Conservation (phyloP, 2,888 invertebrate genomes). For the Epistrophella euchroma region DNA sequence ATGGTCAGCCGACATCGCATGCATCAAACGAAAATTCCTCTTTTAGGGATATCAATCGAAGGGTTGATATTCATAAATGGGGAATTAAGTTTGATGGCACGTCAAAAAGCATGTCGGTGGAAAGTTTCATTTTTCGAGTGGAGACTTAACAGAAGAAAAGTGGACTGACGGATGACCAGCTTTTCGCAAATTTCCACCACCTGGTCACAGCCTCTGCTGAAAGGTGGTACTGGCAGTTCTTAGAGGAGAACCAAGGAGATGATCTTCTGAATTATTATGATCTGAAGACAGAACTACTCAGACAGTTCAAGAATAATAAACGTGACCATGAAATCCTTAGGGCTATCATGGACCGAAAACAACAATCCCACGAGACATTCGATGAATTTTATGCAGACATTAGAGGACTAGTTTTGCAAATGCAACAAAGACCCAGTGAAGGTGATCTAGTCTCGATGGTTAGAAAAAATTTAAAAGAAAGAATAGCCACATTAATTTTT, state of each 20-base stretch:
- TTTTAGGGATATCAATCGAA: not conserved
- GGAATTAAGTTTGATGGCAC: constrained; percentile 18
- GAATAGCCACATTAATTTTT: not conserved
- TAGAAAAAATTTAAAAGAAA: not conserved
- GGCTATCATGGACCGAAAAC: constrained; percentile 5
- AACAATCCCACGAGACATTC: not conserved
- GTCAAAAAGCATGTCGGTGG: not conserved
- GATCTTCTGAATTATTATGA: not conserved
- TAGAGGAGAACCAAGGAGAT: not conserved
- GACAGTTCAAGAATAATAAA: not conserved
- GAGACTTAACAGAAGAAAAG: constrained; percentile 6
- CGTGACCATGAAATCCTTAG: not conserved
- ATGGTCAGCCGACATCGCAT: not conserved
- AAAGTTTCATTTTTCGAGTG: constrained; percentile 13
- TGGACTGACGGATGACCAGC: not conserved
- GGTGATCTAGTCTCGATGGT: not conserved
- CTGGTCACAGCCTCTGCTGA: constrained; percentile 2
- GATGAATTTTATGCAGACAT: constrained; percentile 1
- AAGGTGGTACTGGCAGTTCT: constrained; percentile 12
- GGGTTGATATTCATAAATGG: constrained; percentile 17
- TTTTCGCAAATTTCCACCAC: not conserved
- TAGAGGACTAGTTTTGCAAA: not conserved
- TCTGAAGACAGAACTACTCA: not conserved
- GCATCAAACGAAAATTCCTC: not conserved
- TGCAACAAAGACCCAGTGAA: not conserved